Evolutionary conservation across 2,888 invertebrate genomes (phyloP).

Genomic region (Ischnus inquisitorius): DNA sequence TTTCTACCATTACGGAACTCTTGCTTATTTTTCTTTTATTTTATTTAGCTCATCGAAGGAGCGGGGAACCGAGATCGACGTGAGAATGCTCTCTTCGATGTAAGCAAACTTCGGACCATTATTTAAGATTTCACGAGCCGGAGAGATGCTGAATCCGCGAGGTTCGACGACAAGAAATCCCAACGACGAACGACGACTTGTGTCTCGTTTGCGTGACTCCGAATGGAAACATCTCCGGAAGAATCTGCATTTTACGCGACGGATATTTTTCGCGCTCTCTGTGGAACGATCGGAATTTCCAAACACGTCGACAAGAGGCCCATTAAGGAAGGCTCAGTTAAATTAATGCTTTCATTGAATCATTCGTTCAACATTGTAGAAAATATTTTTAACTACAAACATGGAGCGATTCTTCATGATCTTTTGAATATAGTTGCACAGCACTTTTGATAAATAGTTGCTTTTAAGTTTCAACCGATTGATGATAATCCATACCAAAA

Average conservation of each 20-base stretch:
- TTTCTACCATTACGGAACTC: neutral
- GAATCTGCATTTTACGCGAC: neutral
- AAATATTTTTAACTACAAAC: too few species aligned
- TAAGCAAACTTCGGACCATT: neutral
- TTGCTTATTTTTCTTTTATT: neutral
- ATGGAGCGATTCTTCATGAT: too few species aligned
- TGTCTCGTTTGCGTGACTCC: constrained; percentile 5
- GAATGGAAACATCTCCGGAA: neutral
- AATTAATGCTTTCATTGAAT: too few species aligned
- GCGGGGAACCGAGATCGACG: constrained; percentile 5
- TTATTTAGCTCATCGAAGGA: neutral
- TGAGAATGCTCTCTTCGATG: constrained; percentile 8
- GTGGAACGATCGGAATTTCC: too few species aligned
- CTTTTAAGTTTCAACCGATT: too few species aligned
- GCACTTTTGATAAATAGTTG: too few species aligned
- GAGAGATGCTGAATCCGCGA: neutral
- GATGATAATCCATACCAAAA: too few species aligned
- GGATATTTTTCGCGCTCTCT: neutral
- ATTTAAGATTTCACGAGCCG: neutral
- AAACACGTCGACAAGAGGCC: too few species aligned
- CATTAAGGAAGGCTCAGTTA: too few species aligned
- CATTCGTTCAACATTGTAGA: too few species aligned
- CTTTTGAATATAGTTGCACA: too few species aligned
- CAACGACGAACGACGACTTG: neutral
- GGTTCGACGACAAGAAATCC: neutral